These are phyloP conservation scores for Patiria miniata DNA, from an alignment of 35 echinoderm and acorn worm species.

Conservation along the genomic window DNA sequence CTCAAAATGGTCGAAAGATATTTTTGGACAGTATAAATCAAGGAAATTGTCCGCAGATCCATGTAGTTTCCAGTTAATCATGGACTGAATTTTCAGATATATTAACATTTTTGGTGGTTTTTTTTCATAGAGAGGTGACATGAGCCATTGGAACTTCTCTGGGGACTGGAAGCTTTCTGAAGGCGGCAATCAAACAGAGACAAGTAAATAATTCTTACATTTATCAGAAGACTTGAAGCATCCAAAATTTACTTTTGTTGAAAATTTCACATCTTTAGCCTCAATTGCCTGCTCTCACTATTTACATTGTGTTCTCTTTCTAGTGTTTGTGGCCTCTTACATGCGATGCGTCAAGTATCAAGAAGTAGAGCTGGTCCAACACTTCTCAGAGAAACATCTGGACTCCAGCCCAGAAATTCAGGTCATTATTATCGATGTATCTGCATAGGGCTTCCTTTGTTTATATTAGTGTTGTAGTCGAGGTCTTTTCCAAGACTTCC, in stretches of 20 bases:
- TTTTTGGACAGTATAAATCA: too few relatives aligned
- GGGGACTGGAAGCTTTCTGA: constrained; percentile 66
- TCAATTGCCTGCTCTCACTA: too few relatives aligned
- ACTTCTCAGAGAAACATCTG: constrained; percentile 81
- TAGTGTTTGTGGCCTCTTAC: constrained; percentile 76
- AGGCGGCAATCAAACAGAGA: constrained; percentile 82
- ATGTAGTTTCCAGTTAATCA: too few relatives aligned
- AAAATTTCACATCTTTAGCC: too few relatives aligned
- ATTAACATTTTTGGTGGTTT: not conserved
- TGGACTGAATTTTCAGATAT: too few relatives aligned
- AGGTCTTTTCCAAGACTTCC: too few relatives aligned
- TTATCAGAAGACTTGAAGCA: too few relatives aligned
- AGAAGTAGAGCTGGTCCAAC: constrained; percentile 62
- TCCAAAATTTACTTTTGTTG: too few relatives aligned
- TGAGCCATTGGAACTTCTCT: constrained; percentile 79
- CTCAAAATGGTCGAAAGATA: too few relatives aligned
- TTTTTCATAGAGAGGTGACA: constrained; percentile 66
- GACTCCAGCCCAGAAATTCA: constrained; percentile 83
- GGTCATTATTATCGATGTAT: constrained; percentile 14
- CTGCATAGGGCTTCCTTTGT: too few relatives aligned
- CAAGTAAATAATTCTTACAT: constrained; percentile 28
- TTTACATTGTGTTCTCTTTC: not conserved
- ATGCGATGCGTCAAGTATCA: constrained; percentile 84
- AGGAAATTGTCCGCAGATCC: too few relatives aligned
- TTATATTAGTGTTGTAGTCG: too few relatives aligned